A percentile compares a stretch with the other conserved stretches of the same genome.
phyloP scores from a whole-genome alignment of 2,888 invertebrate species.

The Panzeria rudis region DNA sequence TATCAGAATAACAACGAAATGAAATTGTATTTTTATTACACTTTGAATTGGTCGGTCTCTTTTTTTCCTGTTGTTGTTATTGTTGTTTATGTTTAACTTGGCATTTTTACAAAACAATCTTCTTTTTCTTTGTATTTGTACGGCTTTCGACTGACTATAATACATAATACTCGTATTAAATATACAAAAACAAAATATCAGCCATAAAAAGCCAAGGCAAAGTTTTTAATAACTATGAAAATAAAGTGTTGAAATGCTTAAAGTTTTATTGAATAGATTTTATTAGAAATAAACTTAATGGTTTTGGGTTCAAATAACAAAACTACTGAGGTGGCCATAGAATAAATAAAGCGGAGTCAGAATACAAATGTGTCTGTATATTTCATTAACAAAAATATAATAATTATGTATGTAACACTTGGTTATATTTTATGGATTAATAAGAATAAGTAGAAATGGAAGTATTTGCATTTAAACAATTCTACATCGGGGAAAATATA shows the following conservation, averaged over 20 bases:
- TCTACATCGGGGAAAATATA: too few species aligned
- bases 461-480: too few species aligned
- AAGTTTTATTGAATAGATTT: conserved; percentile 51
- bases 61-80: neutral
- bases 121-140: neutral
- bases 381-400: too few species aligned
- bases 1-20: conserved; percentile 18
- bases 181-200: neutral
- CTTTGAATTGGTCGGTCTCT: conserved; percentile 71
- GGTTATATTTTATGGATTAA: neutral
- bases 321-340: conserved; percentile 28
- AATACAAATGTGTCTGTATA: neutral
- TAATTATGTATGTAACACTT: neutral
- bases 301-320: conserved; percentile 13
- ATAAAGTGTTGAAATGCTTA: conserved; percentile 52
- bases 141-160: conserved; percentile 45
- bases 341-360: neutral
- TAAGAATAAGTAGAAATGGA: neutral
- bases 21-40: conserved; percentile 58
- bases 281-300: conserved; percentile 26
- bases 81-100: conserved; percentile 21
- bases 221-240: conserved; percentile 55
- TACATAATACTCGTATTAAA: conserved; percentile 14
- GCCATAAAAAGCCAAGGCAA: conserved; percentile 48
- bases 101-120: conserved; percentile 24